phyloP scores from a whole-genome alignment of 2,113 vertebrate species.

The Pachycephala philippinensis region DNA sequence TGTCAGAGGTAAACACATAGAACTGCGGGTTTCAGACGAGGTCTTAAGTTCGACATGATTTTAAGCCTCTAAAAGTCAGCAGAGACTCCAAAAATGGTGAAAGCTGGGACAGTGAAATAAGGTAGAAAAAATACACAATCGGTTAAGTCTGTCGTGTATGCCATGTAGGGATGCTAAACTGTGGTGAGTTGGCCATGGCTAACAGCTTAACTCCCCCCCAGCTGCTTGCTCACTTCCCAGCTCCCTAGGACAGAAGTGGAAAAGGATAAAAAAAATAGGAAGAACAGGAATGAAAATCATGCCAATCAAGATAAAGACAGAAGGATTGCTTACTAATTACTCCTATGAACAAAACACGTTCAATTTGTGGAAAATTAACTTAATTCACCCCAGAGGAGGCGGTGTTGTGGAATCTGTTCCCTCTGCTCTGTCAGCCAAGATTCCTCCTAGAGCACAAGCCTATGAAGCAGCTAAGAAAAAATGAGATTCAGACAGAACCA shows the following conservation, averaged over 20 bases:
- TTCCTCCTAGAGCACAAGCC: neutral
- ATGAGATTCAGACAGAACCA: neutral
- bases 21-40: neutral
- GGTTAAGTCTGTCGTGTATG: neutral
- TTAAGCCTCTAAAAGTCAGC: neutral
- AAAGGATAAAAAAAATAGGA: neutral
- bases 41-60: neutral
- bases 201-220: neutral
- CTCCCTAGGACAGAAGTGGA: neutral
- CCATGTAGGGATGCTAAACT: neutral
- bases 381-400: neutral
- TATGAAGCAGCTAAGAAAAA: neutral
- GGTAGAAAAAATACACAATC: neutral
- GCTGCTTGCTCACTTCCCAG: neutral
- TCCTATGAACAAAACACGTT: neutral
- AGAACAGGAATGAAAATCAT: neutral
- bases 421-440: neutral
- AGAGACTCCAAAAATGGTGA: neutral
- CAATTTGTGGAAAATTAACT: neutral
- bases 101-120: neutral
- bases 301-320: neutral
- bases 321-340: neutral
- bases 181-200: neutral
- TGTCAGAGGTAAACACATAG: neutral
- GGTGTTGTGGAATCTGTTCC: neutral